Conservation (phyloP, 2,797 vertebrate species). For the Alectoris magna region DNA sequence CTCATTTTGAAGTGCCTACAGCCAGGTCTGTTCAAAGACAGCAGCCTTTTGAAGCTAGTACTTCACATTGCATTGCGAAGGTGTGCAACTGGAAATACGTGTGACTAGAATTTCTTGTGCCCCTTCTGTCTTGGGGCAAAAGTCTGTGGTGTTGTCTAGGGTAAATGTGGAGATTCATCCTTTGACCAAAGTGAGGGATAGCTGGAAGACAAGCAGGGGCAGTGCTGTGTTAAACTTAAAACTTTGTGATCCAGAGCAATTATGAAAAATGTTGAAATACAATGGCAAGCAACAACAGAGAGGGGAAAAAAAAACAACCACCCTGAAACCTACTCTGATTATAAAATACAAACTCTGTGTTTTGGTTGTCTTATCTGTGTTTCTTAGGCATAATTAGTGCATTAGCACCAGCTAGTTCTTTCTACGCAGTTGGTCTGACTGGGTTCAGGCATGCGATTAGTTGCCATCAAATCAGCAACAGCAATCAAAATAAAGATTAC, state of each 20-base stretch:
- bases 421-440: not conserved
- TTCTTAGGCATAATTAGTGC: not conserved
- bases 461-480: not conserved
- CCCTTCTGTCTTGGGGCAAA: not conserved
- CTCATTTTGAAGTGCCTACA: conserved; percentile 41
- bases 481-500: not conserved
- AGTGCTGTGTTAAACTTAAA: not conserved
- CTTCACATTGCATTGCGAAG: not conserved
- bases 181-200: not conserved
- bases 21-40: conserved; percentile 33
- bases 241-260: not conserved
- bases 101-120: not conserved
- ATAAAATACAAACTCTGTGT: not conserved
- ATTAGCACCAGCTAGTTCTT: not conserved
- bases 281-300: not conserved
- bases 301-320: not conserved
- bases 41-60: conserved; percentile 26
- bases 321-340: not conserved
- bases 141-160: not conserved
- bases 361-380: not conserved
- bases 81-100: not conserved
- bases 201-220: not conserved
- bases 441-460: not conserved
- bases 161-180: not conserved
- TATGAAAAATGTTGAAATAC: not conserved